Evolutionary conservation across 2,797 vertebrate genomes (phyloP), one percentile per base, ranked within the genome.

Genomic region (Gallirallus australis): DNA sequence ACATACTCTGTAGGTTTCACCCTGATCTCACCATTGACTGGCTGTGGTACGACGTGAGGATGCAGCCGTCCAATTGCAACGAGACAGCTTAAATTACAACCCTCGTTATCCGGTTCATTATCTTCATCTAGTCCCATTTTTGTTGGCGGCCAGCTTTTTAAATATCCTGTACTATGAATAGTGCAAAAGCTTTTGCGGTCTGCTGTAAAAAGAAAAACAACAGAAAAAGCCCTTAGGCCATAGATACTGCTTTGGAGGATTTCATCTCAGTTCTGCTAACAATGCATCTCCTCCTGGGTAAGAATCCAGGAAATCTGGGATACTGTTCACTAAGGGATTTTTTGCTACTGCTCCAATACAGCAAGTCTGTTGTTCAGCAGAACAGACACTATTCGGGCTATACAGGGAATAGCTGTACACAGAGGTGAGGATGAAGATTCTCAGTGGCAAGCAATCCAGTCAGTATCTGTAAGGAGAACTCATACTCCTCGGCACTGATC

Each of bases 161-260:
- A 97, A 97, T 99, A 99, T 82, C 99, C 99, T 21, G 99, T 99
- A 97, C 99, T 99, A 97, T 99, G 99, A 97, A 99, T 99, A 94
- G 99, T 99, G 98, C 99, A 99, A 98, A 99, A 99, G 98, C 99
- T 99, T 98, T 99, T 99, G 81, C 99, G 98, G 97, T 99, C 99
- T 47, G 98, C 99, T 99, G 97, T 45, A 95, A 94, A 82, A 97
- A 89, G 33, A 86, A 3, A 48, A 57, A 18, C 20, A 47, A 57
- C 17, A 80, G 75, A 80, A 48, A 72, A 47, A 57, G 52, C 42
- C 17, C 89, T 97, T 93, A 96, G 82, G 66, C 82, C 11, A 8
- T 7, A 31, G 72, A 30, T 37, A 68, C 9, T 39, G 76, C 70
- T 93, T 30, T 52, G 35, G 52, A 89, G 71, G 86, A 76, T 20